Evolutionary conservation across 2,888 invertebrate genomes (phyloP), one percentile per base, ranked within the genome.

Genomic region (Epirrita christyi): DNA sequence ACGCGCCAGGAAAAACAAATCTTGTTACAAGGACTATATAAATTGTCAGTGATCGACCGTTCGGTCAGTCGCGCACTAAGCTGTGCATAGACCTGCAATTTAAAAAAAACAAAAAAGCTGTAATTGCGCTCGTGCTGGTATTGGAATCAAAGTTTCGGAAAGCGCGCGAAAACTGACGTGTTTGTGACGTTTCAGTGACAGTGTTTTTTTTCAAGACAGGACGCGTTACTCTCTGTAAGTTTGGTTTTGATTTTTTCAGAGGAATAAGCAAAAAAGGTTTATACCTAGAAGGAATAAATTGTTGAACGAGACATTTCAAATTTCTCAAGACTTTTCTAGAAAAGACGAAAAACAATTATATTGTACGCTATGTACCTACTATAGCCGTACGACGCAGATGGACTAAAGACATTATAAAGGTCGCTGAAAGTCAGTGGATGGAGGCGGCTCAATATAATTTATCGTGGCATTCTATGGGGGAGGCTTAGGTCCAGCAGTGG

Each of bases 1-100:
- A 65, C 65, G 63, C 52, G 49, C 51, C 14, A 55, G 57, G 53
- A 58, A 48, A 9, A 41, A 50, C 73, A 68, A 67, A 62, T 66
- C n/a, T 8, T 9, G 59, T 38, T 43, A 68, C 80, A 78, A 79
- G 78, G 76, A 74, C 82, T 32, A 80, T 85, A 83, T 84, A 84
- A 83, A 81, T 83, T 78, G 76, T 63, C 64, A 58, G 68, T 71
- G 71, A 51, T 58, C 67, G 71, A 64, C 63, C 72, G 71, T 73
- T 72, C 74, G 58, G 73, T 68, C 85, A 85, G 83, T 86, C 63
- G 58, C 76, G 73, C 69, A 66, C 28, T 8, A 42, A 49, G 32
- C 38, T 29, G 36, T 28, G 37, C 42, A 9, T 32, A 9, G 32
- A 21, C 32, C 9, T 32, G 32, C 32, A 32, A 9, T 32, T 32